phyloP scores from a whole-genome alignment of 2,113 vertebrate species.

The human (Homo sapiens) region GRCh38 chr22:48086501-48087000 shows the following conservation, averaged over 20 bases:
- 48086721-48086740: rapidly evolving
- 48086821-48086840: rapidly evolving
- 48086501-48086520: not conserved
- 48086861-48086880: rapidly evolving
- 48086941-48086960: rapidly evolving
- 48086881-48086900: no score
- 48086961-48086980: rapidly evolving
- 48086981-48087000: rapidly evolving
- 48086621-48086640: not conserved
- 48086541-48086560: not conserved
- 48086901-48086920: rapidly evolving
- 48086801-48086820: not conserved
- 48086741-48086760: not conserved
- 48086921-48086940: no score
- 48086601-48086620: rapidly evolving
- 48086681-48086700: no score
- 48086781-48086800: no score
- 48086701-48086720: not conserved
- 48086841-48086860: rapidly evolving
- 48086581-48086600: not conserved
- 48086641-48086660: rapidly evolving
- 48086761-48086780: not conserved
- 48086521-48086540: not conserved
- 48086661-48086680: rapidly evolving
- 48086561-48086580: rapidly evolving